A percentile compares a stretch with the other conserved stretches of the same genome.
Conservation (phyloP, 2,113 vertebrate genomes). For the Glaucidium brasilianum region DNA sequence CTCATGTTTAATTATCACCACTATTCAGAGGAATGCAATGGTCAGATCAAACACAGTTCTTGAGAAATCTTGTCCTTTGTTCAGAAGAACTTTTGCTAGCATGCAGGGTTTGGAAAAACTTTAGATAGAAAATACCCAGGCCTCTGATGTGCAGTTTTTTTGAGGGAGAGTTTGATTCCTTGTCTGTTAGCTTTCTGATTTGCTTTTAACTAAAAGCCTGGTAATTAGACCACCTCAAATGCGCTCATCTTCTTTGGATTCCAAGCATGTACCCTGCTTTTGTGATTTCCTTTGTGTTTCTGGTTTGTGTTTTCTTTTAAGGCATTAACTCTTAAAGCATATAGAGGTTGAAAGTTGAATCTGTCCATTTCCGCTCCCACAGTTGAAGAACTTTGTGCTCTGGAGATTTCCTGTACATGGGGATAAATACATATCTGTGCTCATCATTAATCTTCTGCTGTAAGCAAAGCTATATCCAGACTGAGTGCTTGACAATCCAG, state of each 20-base stretch:
- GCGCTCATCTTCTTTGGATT: neutral
- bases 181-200: neutral
- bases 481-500: neutral
- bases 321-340: neutral
- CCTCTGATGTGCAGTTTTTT: neutral
- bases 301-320: neutral
- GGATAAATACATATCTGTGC: neutral
- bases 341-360: neutral
- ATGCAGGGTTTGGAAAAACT: neutral
- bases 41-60: neutral
- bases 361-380: neutral
- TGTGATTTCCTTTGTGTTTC: neutral
- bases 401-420: accelerated
- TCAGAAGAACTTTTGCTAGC: neutral
- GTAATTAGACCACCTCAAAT: neutral
- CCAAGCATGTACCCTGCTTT: neutral
- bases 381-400: neutral
- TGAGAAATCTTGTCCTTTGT: neutral
- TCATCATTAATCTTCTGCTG: neutral
- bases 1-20: neutral
- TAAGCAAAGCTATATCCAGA: neutral
- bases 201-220: neutral
- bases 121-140: neutral
- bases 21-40: neutral
- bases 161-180: neutral